phyloP scores from a whole-genome alignment of 2,888 invertebrate species.

The Coelopa pilipes region DNA sequence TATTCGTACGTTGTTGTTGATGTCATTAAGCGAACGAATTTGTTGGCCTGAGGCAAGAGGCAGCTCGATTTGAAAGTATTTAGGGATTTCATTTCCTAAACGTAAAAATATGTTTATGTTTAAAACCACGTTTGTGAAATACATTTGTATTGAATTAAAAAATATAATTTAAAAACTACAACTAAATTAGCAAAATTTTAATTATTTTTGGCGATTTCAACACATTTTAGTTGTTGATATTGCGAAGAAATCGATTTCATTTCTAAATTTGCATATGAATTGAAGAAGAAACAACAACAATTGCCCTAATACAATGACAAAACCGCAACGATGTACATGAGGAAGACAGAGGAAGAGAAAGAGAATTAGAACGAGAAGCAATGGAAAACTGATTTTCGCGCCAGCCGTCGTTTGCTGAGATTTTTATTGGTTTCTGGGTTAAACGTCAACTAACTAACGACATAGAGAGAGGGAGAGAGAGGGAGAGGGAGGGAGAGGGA shows the following conservation, averaged over 20 bases:
- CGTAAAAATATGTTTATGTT: no score
- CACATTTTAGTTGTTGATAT: no score
- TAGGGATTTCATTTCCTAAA: no score
- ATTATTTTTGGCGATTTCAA: no score
- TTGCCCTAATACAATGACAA: no score
- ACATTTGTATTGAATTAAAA: no score
- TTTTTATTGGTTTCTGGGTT: conserved; percentile 20
- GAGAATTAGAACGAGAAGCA: neutral
- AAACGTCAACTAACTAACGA: neutral
- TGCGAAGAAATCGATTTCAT: no score
- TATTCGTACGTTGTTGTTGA: neutral
- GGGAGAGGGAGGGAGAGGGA: neutral
- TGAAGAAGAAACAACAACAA: neutral
- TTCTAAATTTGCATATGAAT: conserved; percentile 10
- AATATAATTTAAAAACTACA: no score
- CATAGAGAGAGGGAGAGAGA: neutral
- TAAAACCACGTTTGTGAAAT: no score
- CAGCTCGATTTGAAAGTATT: no score
- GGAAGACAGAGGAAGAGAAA: neutral
- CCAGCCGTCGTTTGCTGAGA: neutral
- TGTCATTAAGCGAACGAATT: neutral
- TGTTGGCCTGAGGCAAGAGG: neutral
- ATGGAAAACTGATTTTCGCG: conserved; percentile 7
- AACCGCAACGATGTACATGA: neutral
- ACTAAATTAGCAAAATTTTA: no score